These are phyloP conservation scores for Plagodis dolabraria DNA, from an alignment of 2,888 invertebrate genomes.

Conservation along the genomic window DNA sequence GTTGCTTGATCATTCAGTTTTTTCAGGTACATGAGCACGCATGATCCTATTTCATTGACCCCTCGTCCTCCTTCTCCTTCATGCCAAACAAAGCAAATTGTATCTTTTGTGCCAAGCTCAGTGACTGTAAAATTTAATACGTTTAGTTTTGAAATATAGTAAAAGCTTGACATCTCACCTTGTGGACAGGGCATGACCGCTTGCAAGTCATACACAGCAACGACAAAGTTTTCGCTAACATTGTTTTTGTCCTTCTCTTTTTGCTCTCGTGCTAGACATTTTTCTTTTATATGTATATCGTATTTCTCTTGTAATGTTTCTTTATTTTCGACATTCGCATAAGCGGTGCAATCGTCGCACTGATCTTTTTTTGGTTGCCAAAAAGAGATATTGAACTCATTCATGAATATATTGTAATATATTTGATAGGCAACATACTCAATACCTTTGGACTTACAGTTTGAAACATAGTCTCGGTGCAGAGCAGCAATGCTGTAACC, in stretches of 20 bases:
- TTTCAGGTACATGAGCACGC: too few species aligned
- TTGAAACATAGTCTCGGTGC: slow-evolving; percentile 13
- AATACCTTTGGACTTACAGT: too few species aligned
- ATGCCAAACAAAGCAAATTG: too few species aligned
- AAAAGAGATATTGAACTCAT: slow-evolving; percentile 35
- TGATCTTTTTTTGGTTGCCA: slow-evolving; percentile 38
- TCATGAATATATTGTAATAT: slow-evolving; percentile 32
- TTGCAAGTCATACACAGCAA: slow-evolving; percentile 34
- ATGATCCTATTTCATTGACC: too few species aligned
- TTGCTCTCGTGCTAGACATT: slow-evolving; percentile 30
- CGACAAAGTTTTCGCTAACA: slow-evolving; percentile 23
- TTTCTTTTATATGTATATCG: slow-evolving; percentile 34
- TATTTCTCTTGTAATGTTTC: slow-evolving; percentile 22
- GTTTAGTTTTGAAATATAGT: slow-evolving; percentile 41
- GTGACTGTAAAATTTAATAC: slow-evolving; percentile 38
- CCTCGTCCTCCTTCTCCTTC: too few species aligned
- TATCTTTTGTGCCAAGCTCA: slow-evolving; percentile 5
- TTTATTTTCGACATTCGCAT: slow-evolving; percentile 33
- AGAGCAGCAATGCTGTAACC: slow-evolving; percentile 26
- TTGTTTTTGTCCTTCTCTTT: slow-evolving; percentile 33
- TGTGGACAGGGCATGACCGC: slow-evolving; percentile 40
- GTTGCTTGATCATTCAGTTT: too few species aligned
- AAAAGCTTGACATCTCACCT: slow-evolving; percentile 39
- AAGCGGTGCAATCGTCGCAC: slow-evolving; percentile 38
- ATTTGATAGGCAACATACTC: slow-evolving; percentile 15